Percentiles rank a stretch among this genome's conserved stretches.
Evolutionary conservation across 2,113 vertebrate genomes (phyloP).

Genomic region (Gambusia holbrooki): DNA sequence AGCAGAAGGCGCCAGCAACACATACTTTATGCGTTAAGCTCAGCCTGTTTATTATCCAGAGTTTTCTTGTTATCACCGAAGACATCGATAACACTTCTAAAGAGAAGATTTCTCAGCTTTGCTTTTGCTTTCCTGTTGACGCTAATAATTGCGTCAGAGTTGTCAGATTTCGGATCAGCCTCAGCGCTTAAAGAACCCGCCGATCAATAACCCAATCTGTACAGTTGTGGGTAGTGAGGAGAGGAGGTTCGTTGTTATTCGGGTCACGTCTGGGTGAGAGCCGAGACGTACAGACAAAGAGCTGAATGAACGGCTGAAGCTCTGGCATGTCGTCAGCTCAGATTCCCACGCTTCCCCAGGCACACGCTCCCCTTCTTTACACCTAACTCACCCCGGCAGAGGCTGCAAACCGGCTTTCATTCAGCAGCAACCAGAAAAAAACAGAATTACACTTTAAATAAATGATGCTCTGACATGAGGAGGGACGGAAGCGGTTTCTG

Average conservation of each 20-base stretch:
- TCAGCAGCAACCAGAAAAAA: neutral
- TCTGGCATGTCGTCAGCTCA: neutral
- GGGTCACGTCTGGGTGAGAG: conserved; percentile 3
- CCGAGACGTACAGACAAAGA: neutral
- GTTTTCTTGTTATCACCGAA: neutral
- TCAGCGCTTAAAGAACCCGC: too few relatives aligned
- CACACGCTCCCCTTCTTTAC: neutral
- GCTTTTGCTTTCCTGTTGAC: neutral
- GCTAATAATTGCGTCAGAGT: neutral
- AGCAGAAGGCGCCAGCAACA: too few relatives aligned
- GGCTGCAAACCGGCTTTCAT: neutral
- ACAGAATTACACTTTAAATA: neutral
- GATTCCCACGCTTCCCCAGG: conserved; percentile 1
- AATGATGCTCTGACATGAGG: neutral
- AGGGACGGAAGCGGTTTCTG: conserved; percentile 1
- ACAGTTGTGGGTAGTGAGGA: neutral
- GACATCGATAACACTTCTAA: neutral
- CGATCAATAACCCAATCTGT: conserved; percentile 48
- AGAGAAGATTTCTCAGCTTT: neutral
- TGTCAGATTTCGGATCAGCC: neutral
- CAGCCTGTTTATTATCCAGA: neutral
- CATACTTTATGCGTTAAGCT: too few relatives aligned
- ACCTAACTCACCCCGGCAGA: neutral
- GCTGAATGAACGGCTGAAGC: neutral
- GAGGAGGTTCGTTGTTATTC: neutral